Conservation (phyloP, 2,888 invertebrate genomes). For the Carterocephalus palaemon region DNA sequence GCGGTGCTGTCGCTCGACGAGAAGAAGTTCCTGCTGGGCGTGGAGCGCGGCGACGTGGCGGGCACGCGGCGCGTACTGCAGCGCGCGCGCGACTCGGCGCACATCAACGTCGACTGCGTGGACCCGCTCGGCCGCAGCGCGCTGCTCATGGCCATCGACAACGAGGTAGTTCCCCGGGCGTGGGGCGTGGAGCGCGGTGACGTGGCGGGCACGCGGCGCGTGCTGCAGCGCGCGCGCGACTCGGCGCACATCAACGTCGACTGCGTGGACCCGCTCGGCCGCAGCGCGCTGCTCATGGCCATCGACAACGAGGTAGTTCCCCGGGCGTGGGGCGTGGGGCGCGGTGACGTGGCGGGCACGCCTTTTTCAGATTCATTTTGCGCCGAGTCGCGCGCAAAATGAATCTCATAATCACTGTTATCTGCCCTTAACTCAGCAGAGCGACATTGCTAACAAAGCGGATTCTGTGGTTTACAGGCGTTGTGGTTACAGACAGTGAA, state of each 20-base stretch:
- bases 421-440: too few species aligned
- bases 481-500: too few species aligned
- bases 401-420: too few species aligned
- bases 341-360: too few species aligned
- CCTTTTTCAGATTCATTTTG: too few species aligned
- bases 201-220: slow-evolving; percentile 93
- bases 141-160: slow-evolving; percentile 98
- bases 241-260: slow-evolving; percentile 93
- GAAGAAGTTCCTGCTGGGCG: slow-evolving; percentile 96
- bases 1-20: slow-evolving; percentile 90
- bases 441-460: too few species aligned
- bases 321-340: too few species aligned
- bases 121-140: slow-evolving; percentile 98
- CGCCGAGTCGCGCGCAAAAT: too few species aligned
- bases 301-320: slow-evolving; percentile 99
- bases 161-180: too few species aligned
- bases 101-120: slow-evolving; percentile 97
- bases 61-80: slow-evolving; percentile 92
- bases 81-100: slow-evolving; percentile 85
- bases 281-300: slow-evolving; percentile 97
- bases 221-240: slow-evolving; percentile 87
- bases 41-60: slow-evolving; percentile 97
- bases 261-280: slow-evolving; percentile 97
- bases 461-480: too few species aligned
- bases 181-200: slow-evolving; percentile 97